Base-by-base conservation (phyloP, 2,888 invertebrate species). In the Idaea straminata region DNA sequence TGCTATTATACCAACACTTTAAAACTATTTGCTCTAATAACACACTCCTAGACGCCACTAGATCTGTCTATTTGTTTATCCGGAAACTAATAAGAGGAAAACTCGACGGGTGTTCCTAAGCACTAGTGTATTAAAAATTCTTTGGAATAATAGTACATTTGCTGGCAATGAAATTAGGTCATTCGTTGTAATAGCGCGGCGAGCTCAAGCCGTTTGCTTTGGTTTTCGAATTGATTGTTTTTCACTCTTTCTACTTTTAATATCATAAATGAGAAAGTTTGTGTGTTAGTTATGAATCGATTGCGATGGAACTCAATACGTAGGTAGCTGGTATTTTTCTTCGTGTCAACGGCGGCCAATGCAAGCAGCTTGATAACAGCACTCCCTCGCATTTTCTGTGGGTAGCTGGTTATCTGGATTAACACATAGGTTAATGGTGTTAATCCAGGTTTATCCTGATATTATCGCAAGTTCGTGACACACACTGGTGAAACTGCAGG, bases 121-220 rank as follows among this genome's bases (percentile, higher is more conserved):
- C 47, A 47, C 47, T 47, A 61, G 71, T 62, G 74, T 81, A 81
- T 81, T 81, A 79, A 81, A 81, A 78, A 80, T 81, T 78, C 79
- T 77, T 63, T 10, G 15, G 35, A 58, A 58, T 62, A 63, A 64
- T 47, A 47, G 13, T 47, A 47, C 47, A 47, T 47, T 47, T 47
- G 47, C 10, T 47, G 13, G 10, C 47, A 47, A 47, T 13, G 47
- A 47, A 47, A 47, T 47, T 47, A 7, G 10, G 47, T 47, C 47
- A 13, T 6, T 47, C 0, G 2, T 47, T 47, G 2, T 25, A 2
- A 25, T 47, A 7, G 3, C 13, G 13, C 47, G 13, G 47, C 13
- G 47, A 47, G 25, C 25, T 25, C 25, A 1, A 36, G 7, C 10
- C 10, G 47, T 47, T 47, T 47, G 47, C 47, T 47, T 47, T 4